Evolutionary conservation across 1,140 invertebrate species (phyloP).

Genomic region (Drosophila prosaltans): DNA sequence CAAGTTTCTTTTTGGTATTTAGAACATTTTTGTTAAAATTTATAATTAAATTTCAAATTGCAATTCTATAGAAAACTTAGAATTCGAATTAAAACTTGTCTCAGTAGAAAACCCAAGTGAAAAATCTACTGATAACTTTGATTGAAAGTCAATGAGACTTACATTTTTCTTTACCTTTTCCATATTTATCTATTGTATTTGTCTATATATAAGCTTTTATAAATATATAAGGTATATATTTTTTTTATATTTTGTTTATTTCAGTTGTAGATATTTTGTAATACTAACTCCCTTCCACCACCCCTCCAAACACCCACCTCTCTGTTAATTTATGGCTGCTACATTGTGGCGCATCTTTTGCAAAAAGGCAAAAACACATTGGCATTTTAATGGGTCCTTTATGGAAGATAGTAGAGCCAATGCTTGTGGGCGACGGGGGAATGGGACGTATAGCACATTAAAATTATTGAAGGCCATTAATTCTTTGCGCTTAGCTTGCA

Average conservation of each 20-base stretch:
- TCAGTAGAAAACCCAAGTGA: no score
- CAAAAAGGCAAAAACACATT: constrained; percentile 56
- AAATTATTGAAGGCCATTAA: constrained; percentile 81
- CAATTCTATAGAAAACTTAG: no score
- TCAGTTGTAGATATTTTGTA: constrained; percentile 35
- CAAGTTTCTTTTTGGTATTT: no score
- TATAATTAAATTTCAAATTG: no score
- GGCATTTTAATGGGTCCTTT: constrained; percentile 76
- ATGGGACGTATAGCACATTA: constrained; percentile 50
- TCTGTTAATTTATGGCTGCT: constrained; percentile 66
- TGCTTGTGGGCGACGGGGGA: background rate
- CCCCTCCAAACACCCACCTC: background rate
- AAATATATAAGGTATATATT: constrained; percentile 50
- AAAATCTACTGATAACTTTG: no score
- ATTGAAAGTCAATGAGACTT: no score
- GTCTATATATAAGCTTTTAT: no score
- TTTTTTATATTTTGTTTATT: constrained; percentile 34
- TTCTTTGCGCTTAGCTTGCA: constrained; percentile 74
- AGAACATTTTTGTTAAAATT: no score
- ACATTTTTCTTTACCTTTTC: no score
- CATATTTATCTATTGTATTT: no score
- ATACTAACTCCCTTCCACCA: background rate
- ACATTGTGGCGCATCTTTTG: constrained; percentile 67
- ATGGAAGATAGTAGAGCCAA: constrained; percentile 46
- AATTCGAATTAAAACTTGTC: no score